Evolutionary conservation across 1,140 invertebrate species (phyloP), one percentile per base, ranked within the genome.

Genomic region (Agraylea sexmaculata): DNA sequence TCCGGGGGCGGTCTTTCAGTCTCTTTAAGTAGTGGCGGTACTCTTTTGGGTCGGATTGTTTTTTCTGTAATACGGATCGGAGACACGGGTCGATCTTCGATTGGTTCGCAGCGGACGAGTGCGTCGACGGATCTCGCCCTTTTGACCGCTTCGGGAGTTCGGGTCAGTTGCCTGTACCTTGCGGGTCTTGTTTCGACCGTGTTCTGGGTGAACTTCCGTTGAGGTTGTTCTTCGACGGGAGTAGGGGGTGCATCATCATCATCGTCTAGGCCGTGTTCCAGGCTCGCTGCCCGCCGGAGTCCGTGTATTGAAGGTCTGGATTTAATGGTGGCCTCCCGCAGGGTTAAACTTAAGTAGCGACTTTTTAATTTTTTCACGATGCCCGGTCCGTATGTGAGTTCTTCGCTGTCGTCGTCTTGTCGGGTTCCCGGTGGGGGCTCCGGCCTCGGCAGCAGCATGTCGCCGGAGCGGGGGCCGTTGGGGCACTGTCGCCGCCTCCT

Each of bases 381-480:
- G 5, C 88, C 88, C 7, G 88, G 88, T 0, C 88, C 88, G 64
- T 92, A 93, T 49, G 82, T 78, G 13, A 90, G 59, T 53, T 90
- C 87, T 62, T 89, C 84, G 41, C 52, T 51, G 6, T 52, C 36
- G 68, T 76, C 44, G 67, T 72, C 52, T 39, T 40, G 51, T 0
- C 51, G 40, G 5, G 53, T 40, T 29, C 53, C 44, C 12, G 52
- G 51, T 44, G 45, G 12, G 36, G 33, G 34, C 17, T 18, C 34
- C 20, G 33, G 41, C 33, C 28, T 32, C n/a, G n/a, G n/a, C 28
- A 12, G 30, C 16, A 12, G 41, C 27, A 29, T 35, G 38, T 25
- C 29, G 25, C 28, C 42, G 13, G 43, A 28, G 35, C 16, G 20
- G 6, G 38, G 19, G 5, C 21, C 21, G 18, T 23, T 20, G 38